phyloP scores from a whole-genome alignment of 2,113 vertebrate species.

The Coracopsis vasa region DNA sequence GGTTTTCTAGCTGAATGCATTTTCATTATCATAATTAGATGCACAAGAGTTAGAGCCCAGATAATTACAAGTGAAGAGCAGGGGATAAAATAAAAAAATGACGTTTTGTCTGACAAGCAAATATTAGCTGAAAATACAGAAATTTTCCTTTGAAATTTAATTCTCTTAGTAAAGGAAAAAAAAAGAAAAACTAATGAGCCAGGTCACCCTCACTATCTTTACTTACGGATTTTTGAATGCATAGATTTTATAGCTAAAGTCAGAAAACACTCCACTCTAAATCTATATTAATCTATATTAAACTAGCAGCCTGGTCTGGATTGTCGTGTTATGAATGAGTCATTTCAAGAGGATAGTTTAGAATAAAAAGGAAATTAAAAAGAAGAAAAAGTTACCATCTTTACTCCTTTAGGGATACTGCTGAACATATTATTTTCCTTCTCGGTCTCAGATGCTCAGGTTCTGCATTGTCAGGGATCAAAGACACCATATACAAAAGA shows the following conservation, averaged over 20 bases:
- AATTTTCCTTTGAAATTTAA: background rate
- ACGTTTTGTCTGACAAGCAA: background rate
- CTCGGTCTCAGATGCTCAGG: background rate
- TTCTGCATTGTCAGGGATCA: background rate
- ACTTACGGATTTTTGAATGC: background rate
- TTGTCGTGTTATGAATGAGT: background rate
- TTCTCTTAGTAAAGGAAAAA: background rate
- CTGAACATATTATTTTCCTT: background rate
- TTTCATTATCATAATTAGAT: background rate
- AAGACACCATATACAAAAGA: background rate
- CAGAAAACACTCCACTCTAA: background rate
- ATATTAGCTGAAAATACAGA: constrained; percentile 6
- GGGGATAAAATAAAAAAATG: background rate
- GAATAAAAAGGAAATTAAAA: background rate
- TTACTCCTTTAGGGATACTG: background rate
- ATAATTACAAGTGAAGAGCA: background rate
- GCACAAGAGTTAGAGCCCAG: background rate
- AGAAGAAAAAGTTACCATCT: background rate
- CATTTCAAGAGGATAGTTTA: background rate
- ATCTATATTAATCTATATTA: background rate
- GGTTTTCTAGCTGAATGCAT: background rate
- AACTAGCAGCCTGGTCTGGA: background rate
- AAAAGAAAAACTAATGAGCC: background rate
- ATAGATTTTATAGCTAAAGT: background rate
- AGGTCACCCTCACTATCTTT: background rate